phyloP scores from a whole-genome alignment of 1,140 invertebrate species.

The roundworm (Caenorhabditis elegans) region WBcel235 BX284602.5:1122501-1123000 shows the following conservation, averaged over 20 bases:
- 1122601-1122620: too few relatives aligned
- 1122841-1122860: background rate
- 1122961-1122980: conserved; percentile 16
- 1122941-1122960: background rate
- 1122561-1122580: too few relatives aligned
- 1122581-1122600: too few relatives aligned
- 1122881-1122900: too few relatives aligned
- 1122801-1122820: background rate
- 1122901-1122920: too few relatives aligned
- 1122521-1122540: too few relatives aligned
- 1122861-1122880: background rate
- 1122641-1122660: too few relatives aligned
- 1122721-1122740: background rate
- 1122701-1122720: background rate
- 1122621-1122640: too few relatives aligned
- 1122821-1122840: background rate
- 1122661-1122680: background rate
- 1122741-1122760: background rate
- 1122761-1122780: background rate
- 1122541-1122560: too few relatives aligned
- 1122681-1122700: conserved; percentile 13
- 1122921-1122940: background rate
- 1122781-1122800: conserved; percentile 1
- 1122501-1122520: too few relatives aligned
- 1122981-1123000: conserved; percentile 58